phyloP scores from a whole-genome alignment of 1,140 invertebrate species.

The Cydia strobilella region DNA sequence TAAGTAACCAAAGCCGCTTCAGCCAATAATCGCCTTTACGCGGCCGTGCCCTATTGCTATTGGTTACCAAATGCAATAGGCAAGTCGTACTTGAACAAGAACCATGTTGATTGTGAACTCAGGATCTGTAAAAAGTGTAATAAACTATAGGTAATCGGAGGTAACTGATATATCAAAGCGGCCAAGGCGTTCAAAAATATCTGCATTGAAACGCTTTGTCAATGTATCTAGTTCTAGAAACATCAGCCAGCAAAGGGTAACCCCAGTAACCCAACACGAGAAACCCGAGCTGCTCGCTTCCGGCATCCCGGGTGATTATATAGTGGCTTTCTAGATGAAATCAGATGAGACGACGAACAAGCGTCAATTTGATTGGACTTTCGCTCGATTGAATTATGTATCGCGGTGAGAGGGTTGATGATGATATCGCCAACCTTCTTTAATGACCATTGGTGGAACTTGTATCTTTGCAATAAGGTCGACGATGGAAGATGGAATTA shows the following conservation, averaged over 20 bases:
- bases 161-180: no score
- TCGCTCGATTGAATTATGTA: neutral
- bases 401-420: neutral
- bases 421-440: neutral
- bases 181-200: no score
- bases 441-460: no score
- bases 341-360: neutral
- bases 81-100: no score
- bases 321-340: neutral
- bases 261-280: neutral
- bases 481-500: no score
- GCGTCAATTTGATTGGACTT: neutral
- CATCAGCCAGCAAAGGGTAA: neutral
- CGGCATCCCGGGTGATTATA: conserved; percentile 11
- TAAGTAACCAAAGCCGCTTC: neutral
- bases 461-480: no score
- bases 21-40: neutral
- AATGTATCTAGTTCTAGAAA: no score
- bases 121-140: no score
- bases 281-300: conserved; percentile 12
- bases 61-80: no score
- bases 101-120: no score
- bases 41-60: neutral
- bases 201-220: no score
- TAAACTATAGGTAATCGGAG: no score